phyloP scores from a whole-genome alignment of 2,113 vertebrate species.

The Elgaria multicarinata region DNA sequence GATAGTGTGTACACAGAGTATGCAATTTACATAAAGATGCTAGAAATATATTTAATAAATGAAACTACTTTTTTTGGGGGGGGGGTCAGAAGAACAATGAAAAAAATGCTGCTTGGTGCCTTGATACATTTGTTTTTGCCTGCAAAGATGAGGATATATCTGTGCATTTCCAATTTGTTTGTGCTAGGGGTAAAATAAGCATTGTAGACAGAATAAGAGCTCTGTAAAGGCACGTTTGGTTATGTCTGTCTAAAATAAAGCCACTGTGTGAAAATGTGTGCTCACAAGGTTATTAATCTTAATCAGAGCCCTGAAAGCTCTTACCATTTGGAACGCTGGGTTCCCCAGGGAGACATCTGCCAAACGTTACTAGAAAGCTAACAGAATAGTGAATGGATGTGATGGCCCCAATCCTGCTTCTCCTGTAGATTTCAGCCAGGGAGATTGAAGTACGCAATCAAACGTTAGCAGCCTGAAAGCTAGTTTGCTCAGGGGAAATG shows the following conservation, averaged over 20 bases:
- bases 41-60: slow-evolving; percentile 46
- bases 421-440: background rate
- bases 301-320: background rate
- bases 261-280: background rate
- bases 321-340: background rate
- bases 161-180: background rate
- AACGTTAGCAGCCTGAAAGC: background rate
- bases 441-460: background rate
- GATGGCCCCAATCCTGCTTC: background rate
- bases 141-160: slow-evolving; percentile 7
- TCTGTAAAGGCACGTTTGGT: slow-evolving; percentile 21
- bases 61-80: background rate
- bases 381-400: background rate
- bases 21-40: slow-evolving; percentile 55
- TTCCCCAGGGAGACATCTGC: background rate
- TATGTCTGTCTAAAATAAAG: slow-evolving; percentile 13
- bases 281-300: background rate
- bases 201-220: background rate
- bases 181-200: slow-evolving; percentile 1
- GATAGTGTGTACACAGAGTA: slow-evolving; percentile 56
- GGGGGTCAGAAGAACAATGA: slow-evolving; percentile 14
- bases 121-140: background rate
- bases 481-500: background rate
- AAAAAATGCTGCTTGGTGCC: background rate
- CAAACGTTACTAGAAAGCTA: background rate